Evolutionary conservation across 2,888 invertebrate genomes (phyloP).

Genomic region (Leptinotarsa rubiginosa): DNA sequence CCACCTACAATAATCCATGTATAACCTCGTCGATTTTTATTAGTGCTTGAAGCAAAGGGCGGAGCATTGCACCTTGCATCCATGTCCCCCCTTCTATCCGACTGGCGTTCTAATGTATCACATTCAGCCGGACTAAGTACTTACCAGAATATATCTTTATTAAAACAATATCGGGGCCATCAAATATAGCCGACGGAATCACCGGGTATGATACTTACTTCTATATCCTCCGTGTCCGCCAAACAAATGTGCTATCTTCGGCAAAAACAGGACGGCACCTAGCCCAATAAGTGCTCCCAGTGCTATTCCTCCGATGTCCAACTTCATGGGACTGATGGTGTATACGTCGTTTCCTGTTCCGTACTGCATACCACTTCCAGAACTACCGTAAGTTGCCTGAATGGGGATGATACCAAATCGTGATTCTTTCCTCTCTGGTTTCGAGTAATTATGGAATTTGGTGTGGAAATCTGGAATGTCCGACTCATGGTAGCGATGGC

Average conservation of each 20-base stretch:
- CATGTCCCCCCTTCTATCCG: too few species aligned
- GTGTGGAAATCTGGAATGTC: constrained; percentile 47
- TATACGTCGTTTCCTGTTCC: constrained; percentile 63
- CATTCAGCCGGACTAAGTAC: too few species aligned
- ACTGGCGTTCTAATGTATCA: too few species aligned
- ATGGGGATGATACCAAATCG: constrained; percentile 66
- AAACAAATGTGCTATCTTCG: constrained; percentile 81
- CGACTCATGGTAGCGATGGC: constrained; percentile 63
- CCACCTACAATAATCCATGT: too few species aligned
- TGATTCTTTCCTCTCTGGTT: constrained; percentile 53
- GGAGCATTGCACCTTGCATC: too few species aligned
- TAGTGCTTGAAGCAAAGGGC: too few species aligned
- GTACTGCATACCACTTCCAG: constrained; percentile 59
- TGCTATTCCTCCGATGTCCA: constrained; percentile 85
- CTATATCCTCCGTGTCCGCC: constrained; percentile 77
- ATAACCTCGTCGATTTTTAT: too few species aligned
- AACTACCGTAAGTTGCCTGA: constrained; percentile 67
- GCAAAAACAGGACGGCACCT: constrained; percentile 83
- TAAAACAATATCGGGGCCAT: neutral
- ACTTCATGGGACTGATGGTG: constrained; percentile 79
- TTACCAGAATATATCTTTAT: too few species aligned
- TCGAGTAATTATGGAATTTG: constrained; percentile 41
- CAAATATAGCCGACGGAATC: neutral
- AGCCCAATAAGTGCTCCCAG: constrained; percentile 84
- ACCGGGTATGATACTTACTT: constrained; percentile 65